Conservation (phyloP, 2,797 vertebrate species). For the Chelon labrosus region DNA sequence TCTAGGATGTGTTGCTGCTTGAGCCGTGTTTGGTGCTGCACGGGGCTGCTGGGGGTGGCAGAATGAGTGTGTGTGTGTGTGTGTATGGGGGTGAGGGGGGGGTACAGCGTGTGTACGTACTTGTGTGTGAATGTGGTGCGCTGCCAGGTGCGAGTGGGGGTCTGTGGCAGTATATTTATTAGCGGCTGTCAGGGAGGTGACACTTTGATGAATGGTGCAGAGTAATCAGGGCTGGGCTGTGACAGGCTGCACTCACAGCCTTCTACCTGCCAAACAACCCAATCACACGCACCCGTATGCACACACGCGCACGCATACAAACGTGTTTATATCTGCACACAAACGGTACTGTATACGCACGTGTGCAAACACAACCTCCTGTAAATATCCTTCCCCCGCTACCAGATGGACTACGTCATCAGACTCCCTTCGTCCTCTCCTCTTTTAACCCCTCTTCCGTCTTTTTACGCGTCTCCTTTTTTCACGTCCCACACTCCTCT, state of each 20-base stretch:
- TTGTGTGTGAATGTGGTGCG: constrained; percentile 67
- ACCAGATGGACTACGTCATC: constrained; percentile 84
- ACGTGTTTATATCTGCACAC: constrained; percentile 46
- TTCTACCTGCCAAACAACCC: constrained; percentile 93
- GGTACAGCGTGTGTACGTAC: constrained; percentile 27
- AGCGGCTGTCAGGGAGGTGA: constrained; percentile 99
- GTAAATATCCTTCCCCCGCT: constrained; percentile 45
- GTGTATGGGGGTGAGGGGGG: constrained; percentile 16
- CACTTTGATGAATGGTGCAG: constrained; percentile 99
- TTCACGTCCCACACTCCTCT: constrained; percentile 27
- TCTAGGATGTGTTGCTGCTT: constrained; percentile 90
- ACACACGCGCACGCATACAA: constrained; percentile 39
- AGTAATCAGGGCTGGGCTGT: constrained; percentile 95
- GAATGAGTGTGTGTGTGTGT: constrained; percentile 40
- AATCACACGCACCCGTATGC: constrained; percentile 83
- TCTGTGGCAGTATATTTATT: constrained; percentile 99
- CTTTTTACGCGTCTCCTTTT: constrained; percentile 29
- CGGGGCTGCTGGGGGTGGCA: constrained; percentile 73
- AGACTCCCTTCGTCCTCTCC: constrained; percentile 63
- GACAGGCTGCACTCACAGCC: constrained; percentile 96
- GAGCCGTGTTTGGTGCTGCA: constrained; percentile 69
- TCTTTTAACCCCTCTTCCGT: constrained; percentile 32
- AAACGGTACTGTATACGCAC: constrained; percentile 57
- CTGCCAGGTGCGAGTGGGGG: constrained; percentile 95
- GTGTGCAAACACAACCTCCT: constrained; percentile 58